Conservation (phyloP, 2,113 vertebrate genomes). For the Colistium nudipinnis region DNA sequence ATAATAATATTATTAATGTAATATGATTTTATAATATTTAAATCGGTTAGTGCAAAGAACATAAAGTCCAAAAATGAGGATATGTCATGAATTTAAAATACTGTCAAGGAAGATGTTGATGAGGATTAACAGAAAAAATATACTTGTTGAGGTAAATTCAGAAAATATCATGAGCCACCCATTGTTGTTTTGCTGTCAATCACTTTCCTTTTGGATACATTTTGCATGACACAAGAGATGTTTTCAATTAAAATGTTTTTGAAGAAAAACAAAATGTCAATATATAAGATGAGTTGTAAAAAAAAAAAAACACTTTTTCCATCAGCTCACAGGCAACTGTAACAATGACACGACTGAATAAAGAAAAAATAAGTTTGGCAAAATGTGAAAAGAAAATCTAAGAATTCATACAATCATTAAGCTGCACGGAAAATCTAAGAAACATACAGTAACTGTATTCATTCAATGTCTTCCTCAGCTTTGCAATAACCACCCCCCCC, state of each 20-base stretch:
- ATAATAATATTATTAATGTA: background rate
- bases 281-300: no score
- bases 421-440: background rate
- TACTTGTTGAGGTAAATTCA: background rate
- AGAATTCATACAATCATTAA: background rate
- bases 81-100: background rate
- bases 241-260: no score
- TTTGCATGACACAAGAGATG: conserved; percentile 9
- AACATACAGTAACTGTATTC: background rate
- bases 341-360: background rate
- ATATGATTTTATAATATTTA: background rate
- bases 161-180: background rate
- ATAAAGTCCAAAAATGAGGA: background rate
- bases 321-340: background rate
- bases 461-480: background rate
- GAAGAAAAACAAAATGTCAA: no score
- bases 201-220: background rate
- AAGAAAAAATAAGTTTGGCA: background rate
- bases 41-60: background rate
- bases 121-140: background rate
- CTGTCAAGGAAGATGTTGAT: background rate
- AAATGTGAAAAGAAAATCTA: background rate
- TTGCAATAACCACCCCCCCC: no score
- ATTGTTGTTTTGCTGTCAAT: conserved; percentile 20
- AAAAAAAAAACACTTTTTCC: no score